phyloP scores from a whole-genome alignment of 2,113 vertebrate species.

The Alligator sinensis region DNA sequence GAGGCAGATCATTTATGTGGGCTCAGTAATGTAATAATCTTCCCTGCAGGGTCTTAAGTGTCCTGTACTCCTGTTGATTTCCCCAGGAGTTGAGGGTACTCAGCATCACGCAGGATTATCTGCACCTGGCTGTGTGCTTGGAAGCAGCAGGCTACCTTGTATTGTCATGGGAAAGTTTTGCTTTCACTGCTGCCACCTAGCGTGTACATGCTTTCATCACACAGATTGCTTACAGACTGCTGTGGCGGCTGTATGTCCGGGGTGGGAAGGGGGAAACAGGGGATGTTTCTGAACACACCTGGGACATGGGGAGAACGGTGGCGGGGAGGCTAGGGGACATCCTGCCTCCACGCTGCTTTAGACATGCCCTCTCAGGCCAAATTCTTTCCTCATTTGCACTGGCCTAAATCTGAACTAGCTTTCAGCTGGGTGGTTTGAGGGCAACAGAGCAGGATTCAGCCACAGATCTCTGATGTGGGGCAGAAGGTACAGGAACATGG shows the following conservation, averaged over 20 bases:
- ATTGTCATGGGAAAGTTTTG: neutral
- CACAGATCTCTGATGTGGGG: neutral
- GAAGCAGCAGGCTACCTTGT: neutral
- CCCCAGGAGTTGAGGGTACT: neutral
- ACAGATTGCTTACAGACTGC: too few relatives aligned
- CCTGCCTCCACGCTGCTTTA: too few relatives aligned
- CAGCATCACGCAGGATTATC: neutral
- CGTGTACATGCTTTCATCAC: neutral
- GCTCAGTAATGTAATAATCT: neutral
- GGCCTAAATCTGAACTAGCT: neutral
- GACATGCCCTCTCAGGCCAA: neutral
- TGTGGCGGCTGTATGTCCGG: too few relatives aligned
- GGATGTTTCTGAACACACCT: too few relatives aligned
- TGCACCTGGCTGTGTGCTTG: neutral
- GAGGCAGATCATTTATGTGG: neutral
- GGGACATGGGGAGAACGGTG: too few relatives aligned
- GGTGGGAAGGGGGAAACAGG: too few relatives aligned
- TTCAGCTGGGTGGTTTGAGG: neutral
- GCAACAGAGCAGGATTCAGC: neutral
- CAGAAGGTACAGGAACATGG: neutral
- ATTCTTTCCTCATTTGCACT: neutral
- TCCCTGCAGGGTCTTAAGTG: neutral
- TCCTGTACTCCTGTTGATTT: neutral
- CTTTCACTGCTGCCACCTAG: neutral
- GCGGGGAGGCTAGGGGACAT: too few relatives aligned